Percentiles rank a stretch among this genome's conserved stretches.
These are phyloP conservation scores for Hormaphis cornu DNA, from an alignment of 1,140 invertebrate genomes.

Conservation along the genomic window DNA sequence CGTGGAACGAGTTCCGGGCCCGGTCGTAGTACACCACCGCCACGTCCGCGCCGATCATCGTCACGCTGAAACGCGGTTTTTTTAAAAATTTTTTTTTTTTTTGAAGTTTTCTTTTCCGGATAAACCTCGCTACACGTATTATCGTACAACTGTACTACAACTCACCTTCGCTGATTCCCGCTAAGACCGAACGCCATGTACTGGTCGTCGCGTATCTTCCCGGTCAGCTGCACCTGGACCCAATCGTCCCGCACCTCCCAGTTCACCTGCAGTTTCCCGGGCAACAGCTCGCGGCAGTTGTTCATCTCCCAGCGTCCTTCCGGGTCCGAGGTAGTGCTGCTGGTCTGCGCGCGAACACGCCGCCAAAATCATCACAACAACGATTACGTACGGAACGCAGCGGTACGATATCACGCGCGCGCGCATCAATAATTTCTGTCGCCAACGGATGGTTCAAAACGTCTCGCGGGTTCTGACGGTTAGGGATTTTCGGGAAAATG, in stretches of 20 bases:
- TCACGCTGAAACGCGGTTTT: slow-evolving; percentile 38
- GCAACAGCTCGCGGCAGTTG: slow-evolving; percentile 70
- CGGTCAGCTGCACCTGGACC: slow-evolving; percentile 65
- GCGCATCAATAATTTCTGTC: no score
- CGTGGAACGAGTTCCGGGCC: slow-evolving; percentile 57
- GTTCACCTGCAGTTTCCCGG: slow-evolving; percentile 66
- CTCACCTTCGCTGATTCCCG: slow-evolving; percentile 55
- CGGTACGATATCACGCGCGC: no score
- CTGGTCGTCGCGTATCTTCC: slow-evolving; percentile 66
- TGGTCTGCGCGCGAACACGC: slow-evolving; percentile 50
- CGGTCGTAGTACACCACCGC: slow-evolving; percentile 72
- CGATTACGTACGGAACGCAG: no score
- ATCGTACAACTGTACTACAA: no score
- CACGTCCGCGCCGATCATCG: slow-evolving; percentile 67
- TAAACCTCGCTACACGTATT: no score
- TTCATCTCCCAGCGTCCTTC: slow-evolving; percentile 45
- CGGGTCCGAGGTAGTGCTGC: slow-evolving; percentile 55
- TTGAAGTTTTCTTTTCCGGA: no score
- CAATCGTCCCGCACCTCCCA: slow-evolving; percentile 67
- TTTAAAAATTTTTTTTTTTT: background rate
- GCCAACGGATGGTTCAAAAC: no score
- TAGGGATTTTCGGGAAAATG: no score
- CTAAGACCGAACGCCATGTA: slow-evolving; percentile 82
- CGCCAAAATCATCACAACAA: no score
- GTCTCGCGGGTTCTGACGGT: no score